Evolutionary conservation across 2,797 vertebrate genomes (phyloP).

Genomic region (Pterois miles): DNA sequence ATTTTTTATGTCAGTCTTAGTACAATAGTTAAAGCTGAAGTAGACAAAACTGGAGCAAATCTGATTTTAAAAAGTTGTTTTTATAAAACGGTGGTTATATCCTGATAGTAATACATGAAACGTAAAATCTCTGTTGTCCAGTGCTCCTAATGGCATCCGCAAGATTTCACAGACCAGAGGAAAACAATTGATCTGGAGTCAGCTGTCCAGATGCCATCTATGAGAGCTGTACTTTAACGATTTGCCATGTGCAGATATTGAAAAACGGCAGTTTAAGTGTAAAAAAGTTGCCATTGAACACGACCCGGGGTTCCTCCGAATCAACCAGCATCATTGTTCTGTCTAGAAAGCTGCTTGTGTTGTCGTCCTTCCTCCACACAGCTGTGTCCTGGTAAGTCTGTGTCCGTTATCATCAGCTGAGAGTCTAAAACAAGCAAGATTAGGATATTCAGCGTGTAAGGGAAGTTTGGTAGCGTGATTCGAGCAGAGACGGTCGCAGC

Average conservation of each 20-base stretch:
- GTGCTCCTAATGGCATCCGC: too few relatives aligned
- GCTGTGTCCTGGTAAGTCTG: constrained; percentile 61
- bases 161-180: too few relatives aligned
- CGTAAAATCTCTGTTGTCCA: too few relatives aligned
- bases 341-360: constrained; percentile 23
- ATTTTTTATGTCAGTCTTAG: not conserved
- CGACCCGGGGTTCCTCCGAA: not conserved
- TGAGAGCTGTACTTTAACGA: not conserved
- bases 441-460: constrained; percentile 56
- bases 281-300: not conserved
- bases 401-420: constrained; percentile 52
- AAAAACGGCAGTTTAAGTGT: not conserved
- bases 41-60: too few relatives aligned
- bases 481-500: constrained; percentile 43
- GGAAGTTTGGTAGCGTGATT: constrained; percentile 72
- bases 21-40: not conserved
- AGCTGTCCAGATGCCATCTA: too few relatives aligned
- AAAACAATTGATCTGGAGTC: too few relatives aligned
- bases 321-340: constrained; percentile 34
- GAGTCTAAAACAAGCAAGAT: constrained; percentile 33
- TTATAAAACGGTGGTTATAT: too few relatives aligned
- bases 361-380: constrained; percentile 37
- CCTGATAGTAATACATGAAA: too few relatives aligned
- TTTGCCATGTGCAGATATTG: not conserved
- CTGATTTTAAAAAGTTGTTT: too few relatives aligned